Conservation (phyloP, 2,797 vertebrate genomes). For the Mastacembelus armatus region DNA sequence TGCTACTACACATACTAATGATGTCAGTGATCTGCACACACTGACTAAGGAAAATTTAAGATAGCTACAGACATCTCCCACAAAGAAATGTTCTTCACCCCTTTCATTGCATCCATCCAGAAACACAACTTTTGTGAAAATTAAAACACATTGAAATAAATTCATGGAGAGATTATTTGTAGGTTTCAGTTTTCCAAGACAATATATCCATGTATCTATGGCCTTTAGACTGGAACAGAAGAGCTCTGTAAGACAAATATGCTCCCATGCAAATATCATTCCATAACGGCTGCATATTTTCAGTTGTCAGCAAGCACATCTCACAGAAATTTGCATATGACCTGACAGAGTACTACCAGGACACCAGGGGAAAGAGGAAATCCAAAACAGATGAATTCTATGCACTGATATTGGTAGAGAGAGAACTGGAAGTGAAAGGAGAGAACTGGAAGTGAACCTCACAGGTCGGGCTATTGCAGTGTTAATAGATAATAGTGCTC, state of each 20-base stretch:
- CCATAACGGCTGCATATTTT: slow-evolving; percentile 33
- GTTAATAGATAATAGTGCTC: no score
- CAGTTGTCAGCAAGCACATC: slow-evolving; percentile 30
- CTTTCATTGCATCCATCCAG: no score
- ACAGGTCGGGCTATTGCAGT: no score
- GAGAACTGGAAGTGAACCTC: neutral
- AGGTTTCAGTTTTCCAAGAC: neutral
- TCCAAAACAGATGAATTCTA: neutral
- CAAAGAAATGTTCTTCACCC: neutral
- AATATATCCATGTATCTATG: slow-evolving; percentile 20
- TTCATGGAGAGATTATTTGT: neutral
- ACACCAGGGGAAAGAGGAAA: slow-evolving; percentile 3
- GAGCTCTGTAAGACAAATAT: slow-evolving; percentile 47
- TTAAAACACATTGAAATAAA: slow-evolving; percentile 15
- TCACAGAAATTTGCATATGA: slow-evolving; percentile 57
- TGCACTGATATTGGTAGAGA: neutral
- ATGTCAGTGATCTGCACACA: neutral
- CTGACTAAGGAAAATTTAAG: neutral
- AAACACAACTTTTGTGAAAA: neutral
- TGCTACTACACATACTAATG: neutral
- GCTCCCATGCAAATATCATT: slow-evolving; percentile 71
- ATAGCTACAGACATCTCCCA: neutral
- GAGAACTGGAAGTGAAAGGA: no score
- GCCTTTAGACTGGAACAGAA: slow-evolving; percentile 38
- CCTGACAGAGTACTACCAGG: slow-evolving; percentile 12